Percentiles rank a stretch among this genome's conserved stretches.
phyloP scores from a whole-genome alignment of 2,797 vertebrate genomes.

The Chloroceryle amazona region DNA sequence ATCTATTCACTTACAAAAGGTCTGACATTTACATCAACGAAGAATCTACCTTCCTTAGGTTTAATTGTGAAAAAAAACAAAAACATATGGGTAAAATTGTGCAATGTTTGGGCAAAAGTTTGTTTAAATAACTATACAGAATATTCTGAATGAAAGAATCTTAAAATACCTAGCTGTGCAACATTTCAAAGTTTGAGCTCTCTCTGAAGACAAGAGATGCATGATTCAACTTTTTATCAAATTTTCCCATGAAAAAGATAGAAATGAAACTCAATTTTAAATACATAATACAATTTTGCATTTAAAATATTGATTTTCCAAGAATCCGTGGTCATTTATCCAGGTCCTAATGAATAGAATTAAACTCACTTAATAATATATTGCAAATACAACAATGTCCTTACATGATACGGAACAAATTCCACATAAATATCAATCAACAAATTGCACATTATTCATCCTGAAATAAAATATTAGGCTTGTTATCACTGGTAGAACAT shows the following conservation, averaged over 20 bases:
- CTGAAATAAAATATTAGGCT: conserved; percentile 30
- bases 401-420: conserved; percentile 73
- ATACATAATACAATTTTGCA: not conserved
- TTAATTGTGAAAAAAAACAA: conserved; percentile 26
- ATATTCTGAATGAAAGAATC: not conserved
- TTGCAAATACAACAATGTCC: conserved; percentile 50
- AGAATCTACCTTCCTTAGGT: not conserved
- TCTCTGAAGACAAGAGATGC: not conserved
- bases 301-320: not conserved
- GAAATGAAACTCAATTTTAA: not conserved
- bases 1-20: not conserved
- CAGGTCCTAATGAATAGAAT: conserved; percentile 87
- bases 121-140: not conserved
- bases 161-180: not conserved
- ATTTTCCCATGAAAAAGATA: not conserved
- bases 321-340: conserved; percentile 90
- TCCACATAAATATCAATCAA: conserved; percentile 55
- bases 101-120: not conserved
- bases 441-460: conserved; percentile 51
- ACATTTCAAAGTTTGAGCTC: not conserved
- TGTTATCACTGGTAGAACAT: not conserved
- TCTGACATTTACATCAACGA: not conserved
- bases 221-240: not conserved
- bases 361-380: conserved; percentile 80
- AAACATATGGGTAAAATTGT: not conserved